These are phyloP conservation scores for Esox masquinongy DNA, from an alignment of 2,797 vertebrate genomes.

Conservation along the genomic window DNA sequence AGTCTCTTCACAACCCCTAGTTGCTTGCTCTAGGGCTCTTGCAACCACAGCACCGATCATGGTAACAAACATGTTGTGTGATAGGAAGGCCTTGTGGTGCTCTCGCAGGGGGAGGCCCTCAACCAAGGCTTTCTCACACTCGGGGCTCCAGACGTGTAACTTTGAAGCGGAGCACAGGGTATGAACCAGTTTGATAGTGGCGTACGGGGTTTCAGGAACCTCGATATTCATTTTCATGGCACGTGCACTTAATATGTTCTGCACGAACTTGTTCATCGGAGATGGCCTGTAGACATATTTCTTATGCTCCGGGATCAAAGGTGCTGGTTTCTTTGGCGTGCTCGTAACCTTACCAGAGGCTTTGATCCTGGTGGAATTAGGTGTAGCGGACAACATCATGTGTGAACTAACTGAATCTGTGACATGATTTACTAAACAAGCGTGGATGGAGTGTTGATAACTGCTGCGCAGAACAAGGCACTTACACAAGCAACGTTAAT, in stretches of 20 bases:
- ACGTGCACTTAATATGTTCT: not conserved
- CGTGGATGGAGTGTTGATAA: not conserved
- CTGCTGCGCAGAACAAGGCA: not conserved
- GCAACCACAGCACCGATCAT: constrained; percentile 11
- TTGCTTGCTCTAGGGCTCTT: not conserved
- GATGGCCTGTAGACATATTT: not conserved
- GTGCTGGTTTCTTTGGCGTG: not conserved
- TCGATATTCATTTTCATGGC: not conserved
- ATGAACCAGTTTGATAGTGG: not conserved
- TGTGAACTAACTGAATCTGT: not conserved
- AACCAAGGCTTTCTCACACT: not conserved
- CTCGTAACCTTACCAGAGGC: not conserved
- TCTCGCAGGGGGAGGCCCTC: not conserved
- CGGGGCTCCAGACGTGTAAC: not conserved
- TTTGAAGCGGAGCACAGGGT: not conserved
- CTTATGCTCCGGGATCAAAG: not conserved
- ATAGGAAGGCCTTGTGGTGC: constrained; percentile 13
- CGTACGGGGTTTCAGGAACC: not conserved
- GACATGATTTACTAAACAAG: not conserved
- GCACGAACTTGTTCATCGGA: not conserved
- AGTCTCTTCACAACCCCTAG: no score
- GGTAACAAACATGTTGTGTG: constrained; percentile 22
- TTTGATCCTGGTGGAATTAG: not conserved
- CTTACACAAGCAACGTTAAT: not conserved
- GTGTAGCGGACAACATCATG: not conserved